phyloP scores from a whole-genome alignment of 2,797 vertebrate species.

The Holocentrus rufus region DNA sequence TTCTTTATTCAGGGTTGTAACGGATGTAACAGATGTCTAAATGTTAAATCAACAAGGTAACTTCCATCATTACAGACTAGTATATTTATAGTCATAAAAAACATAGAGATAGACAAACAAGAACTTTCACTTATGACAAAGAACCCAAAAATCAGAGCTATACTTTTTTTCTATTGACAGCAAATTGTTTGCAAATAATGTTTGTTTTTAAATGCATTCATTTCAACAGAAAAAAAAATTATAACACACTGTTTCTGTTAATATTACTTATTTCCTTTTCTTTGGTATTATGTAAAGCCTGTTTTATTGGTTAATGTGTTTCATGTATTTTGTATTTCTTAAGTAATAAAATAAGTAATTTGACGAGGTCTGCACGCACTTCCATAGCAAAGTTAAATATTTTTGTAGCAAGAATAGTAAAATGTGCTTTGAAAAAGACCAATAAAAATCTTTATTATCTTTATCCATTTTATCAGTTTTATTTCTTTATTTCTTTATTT shows the following conservation, averaged over 20 bases:
- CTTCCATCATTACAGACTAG: neutral
- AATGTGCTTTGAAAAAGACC: slow-evolving; percentile 32
- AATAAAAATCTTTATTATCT: neutral
- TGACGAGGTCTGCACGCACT: neutral
- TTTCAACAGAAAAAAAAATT: neutral
- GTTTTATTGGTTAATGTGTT: neutral
- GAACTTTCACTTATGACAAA: too few relatives aligned
- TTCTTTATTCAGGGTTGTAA: neutral
- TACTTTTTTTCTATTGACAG: neutral
- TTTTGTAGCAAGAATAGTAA: neutral
- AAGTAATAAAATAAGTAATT: slow-evolving; percentile 7
- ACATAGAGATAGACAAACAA: neutral
- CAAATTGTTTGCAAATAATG: neutral
- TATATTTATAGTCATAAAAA: neutral
- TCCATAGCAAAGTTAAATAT: neutral
- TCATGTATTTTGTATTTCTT: neutral
- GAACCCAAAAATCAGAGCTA: too few relatives aligned
- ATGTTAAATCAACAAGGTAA: neutral
- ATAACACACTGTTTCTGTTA: neutral
- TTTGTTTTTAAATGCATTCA: neutral
- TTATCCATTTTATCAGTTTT: too few relatives aligned
- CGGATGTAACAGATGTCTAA: neutral
- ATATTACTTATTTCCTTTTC: neutral
- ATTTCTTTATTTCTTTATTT: neutral
- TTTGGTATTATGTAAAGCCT: too few relatives aligned